Base-by-base conservation (phyloP, 2,113 vertebrate species). In the Callorhinus ursinus region DNA sequence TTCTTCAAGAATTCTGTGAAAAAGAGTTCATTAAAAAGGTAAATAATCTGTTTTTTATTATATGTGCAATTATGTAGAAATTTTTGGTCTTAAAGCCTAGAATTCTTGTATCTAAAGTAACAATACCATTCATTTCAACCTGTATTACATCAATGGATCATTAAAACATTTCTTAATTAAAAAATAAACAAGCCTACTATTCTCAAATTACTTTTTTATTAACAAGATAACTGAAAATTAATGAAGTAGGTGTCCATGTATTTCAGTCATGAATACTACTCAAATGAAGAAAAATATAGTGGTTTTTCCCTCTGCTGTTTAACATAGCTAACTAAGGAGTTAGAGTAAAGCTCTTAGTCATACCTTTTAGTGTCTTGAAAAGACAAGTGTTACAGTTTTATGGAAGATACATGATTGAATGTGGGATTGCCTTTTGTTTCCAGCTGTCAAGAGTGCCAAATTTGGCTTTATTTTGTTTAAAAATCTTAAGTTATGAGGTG, bases 1-100 rank as follows among this genome's bases (percentile, higher is more conserved):
- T 99, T 95, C 99, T 99, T 59, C 99, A 99, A 98, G 98, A 99
- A 16, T 99, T 99, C 90, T 99, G 99, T 5, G 98, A 99, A 96
- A 61, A 88, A 36, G 94, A 98, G 63, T 99, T 99, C 97, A 98
- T 99, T 31, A 98, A 98, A 89, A 99, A 99, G 99, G 99, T 99
- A 98, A 93, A 89, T 94, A 65, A 95, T 28, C 39, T 18, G 4
- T n/a, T 90, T 91, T 9, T 42, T 49, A 36, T 36, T 97, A 74
- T n/a, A 81, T n/a, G 3, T 69, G 1, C 57, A 14, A 28, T 96
- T 96, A 77, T 65, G 1, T 31, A 91, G 80, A 91, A 51, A 21
- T 87, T 81, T 90, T 95, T 9, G 15, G 8, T 59, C 2, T 21
- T 80, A 89, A 79, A 36, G 14, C 14, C 76, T 90, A 81, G 42